Evolutionary conservation across 2,113 vertebrate species (phyloP).

Genomic region (Pteropus alecto): DNA sequence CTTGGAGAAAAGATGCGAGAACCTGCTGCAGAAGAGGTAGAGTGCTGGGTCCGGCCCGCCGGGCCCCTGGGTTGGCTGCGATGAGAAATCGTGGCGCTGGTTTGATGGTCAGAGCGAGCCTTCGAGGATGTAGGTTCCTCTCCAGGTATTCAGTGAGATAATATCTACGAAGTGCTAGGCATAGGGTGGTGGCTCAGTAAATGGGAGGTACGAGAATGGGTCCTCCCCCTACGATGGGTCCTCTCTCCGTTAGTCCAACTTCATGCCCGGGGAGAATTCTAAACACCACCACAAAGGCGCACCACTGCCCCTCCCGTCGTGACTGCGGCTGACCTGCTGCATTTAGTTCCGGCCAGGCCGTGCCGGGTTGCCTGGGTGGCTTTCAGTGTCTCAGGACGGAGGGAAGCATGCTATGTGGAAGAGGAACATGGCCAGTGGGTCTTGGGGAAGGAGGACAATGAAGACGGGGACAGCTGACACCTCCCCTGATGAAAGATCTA

Average conservation of each 20-base stretch:
- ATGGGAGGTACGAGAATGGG: too few relatives aligned
- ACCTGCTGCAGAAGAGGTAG: slow-evolving; percentile 76
- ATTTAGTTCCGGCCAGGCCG: accelerated
- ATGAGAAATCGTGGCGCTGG: not conserved
- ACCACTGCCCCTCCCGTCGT: not conserved
- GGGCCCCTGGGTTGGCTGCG: not conserved
- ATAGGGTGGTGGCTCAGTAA: not conserved
- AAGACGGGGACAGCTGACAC: not conserved
- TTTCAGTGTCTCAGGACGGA: not conserved
- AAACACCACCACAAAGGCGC: not conserved
- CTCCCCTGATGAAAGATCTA: not conserved
- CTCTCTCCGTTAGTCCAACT: not conserved
- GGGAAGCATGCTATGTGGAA: not conserved
- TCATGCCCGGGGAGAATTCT: not conserved
- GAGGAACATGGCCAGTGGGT: not conserved
- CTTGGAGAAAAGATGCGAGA: slow-evolving; percentile 76
- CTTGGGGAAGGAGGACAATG: not conserved
- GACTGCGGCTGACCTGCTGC: too few relatives aligned
- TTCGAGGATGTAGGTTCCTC: too few relatives aligned
- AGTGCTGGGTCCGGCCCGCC: accelerated
- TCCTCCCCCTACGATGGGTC: not conserved
- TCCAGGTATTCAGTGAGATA: not conserved
- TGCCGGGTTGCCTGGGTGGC: too few relatives aligned
- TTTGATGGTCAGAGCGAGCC: not conserved
- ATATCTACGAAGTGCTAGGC: not conserved